Conservation (phyloP, 1,140 invertebrate species). For the Elymnias hypermnestra region DNA sequence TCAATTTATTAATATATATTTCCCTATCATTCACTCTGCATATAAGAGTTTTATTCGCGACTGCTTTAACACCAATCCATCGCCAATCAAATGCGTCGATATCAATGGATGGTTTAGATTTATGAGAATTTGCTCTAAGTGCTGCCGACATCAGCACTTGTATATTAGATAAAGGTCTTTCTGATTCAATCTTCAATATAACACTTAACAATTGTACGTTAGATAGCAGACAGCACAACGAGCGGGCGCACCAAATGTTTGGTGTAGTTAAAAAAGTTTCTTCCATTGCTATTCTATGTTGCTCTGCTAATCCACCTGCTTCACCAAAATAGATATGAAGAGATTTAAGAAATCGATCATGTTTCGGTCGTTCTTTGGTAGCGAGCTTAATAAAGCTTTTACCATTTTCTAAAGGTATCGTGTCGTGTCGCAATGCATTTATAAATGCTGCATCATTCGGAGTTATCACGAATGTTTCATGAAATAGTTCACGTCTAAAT, state of each 20-base stretch:
- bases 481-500: slow-evolving; percentile 35
- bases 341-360: slow-evolving; percentile 34
- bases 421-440: slow-evolving; percentile 38
- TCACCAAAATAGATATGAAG: slow-evolving; percentile 42
- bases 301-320: slow-evolving; percentile 29
- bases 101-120: slow-evolving; percentile 28
- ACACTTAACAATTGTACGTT: slow-evolving; percentile 1
- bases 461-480: slow-evolving; percentile 27
- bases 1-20: slow-evolving; percentile 23
- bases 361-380: slow-evolving; percentile 19
- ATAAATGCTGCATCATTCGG: slow-evolving; percentile 33
- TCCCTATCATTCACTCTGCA: slow-evolving; percentile 28
- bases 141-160: slow-evolving; percentile 19
- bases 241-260: slow-evolving; percentile 21
- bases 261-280: slow-evolving; percentile 11
- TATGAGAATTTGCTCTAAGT: slow-evolving; percentile 34
- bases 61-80: slow-evolving; percentile 32
- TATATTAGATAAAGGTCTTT: slow-evolving; percentile 9
- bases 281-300: slow-evolving; percentile 22
- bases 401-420: slow-evolving; percentile 20
- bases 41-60: slow-evolving; percentile 33
- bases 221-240: slow-evolving; percentile 20
- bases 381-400: slow-evolving; percentile 18
- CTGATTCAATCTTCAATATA: slow-evolving; percentile 9
- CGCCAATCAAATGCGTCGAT: slow-evolving; percentile 30